Base-by-base conservation (phyloP, 2,888 invertebrate species). In the Mallateleia sp. region DNA sequence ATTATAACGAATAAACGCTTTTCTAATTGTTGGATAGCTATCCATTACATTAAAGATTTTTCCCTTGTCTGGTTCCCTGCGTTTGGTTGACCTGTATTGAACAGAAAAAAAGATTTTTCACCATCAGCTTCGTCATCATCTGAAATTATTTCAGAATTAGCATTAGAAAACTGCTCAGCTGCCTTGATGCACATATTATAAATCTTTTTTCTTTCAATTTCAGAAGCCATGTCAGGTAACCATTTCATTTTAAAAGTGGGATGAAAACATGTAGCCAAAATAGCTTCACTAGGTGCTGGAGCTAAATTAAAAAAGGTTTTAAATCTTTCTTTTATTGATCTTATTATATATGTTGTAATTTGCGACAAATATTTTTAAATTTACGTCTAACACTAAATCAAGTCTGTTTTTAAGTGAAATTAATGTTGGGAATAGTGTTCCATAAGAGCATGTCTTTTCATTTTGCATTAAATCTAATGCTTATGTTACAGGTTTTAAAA, bases 1-100 rank as follows among this genome's bases (percentile, higher is more conserved):
- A 15, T 78, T 78, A 34, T 34, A 78, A 14, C 45, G 45, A 20
- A 67, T 32, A 25, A 78, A 78, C 9, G 47, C 64, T 58, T 78
- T 67, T 50, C 24, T 78, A 8, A 78, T 54, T 45, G 58, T 45
- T 24, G 45, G 56, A 58, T 67, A 78, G 6, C 45, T 11, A 20
- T 52, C 22, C n/a, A 22, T 5, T 5, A 32, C 8, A 6, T 32
- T 32, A 32, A 32, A 32, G 32, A 32, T 32, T 32, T 32, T 32
- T 32, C 32, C 4, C 32, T 32, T n/a, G n/a, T n/a, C n/a, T n/a
- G n/a, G n/a, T n/a, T n/a, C n/a, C n/a, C n/a, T n/a, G n/a, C n/a
- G n/a, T n/a, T n/a, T n/a, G n/a, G n/a, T n/a, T n/a, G n/a, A n/a
- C n/a, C n/a, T n/a, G n/a, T n/a, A n/a, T n/a, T n/a, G n/a, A 32